A percentile compares a stretch with the other conserved stretches of the same genome.
Evolutionary conservation across 1,140 invertebrate genomes (phyloP).

Genomic region (Helicoverpa zea): DNA sequence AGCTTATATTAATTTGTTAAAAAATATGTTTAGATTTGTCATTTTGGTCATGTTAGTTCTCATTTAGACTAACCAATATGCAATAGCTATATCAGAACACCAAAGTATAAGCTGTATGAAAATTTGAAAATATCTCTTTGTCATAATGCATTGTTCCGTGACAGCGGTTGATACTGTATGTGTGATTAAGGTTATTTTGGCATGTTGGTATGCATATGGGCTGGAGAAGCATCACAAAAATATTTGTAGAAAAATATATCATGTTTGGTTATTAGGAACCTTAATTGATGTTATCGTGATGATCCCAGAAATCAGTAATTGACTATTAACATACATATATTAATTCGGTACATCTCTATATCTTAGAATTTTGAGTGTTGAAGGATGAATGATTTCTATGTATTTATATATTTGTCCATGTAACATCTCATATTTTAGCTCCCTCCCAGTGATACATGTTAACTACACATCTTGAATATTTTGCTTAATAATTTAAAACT

Average conservation of each 20-base stretch:
- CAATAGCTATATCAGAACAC: neutral
- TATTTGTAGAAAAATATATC: neutral
- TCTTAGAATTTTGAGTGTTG: slow-evolving; percentile 42
- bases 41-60: neutral
- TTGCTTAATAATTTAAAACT: slow-evolving; percentile 40
- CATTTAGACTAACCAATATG: neutral
- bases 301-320: neutral
- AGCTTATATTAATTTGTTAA: neutral
- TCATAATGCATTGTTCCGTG: neutral
- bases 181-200: slow-evolving; percentile 41
- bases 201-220: slow-evolving; percentile 16
- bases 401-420: slow-evolving; percentile 52
- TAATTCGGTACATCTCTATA: slow-evolving; percentile 18
- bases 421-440: slow-evolving; percentile 41
- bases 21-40: neutral
- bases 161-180: slow-evolving; percentile 8
- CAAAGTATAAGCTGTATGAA: neutral
- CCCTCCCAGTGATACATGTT: slow-evolving; percentile 44
- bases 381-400: slow-evolving; percentile 51
- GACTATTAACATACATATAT: neutral
- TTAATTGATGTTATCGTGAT: neutral
- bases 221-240: slow-evolving; percentile 9
- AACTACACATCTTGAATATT: slow-evolving; percentile 41
- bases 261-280: neutral
- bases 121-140: slow-evolving; percentile 49